Base-by-base conservation (phyloP, 2,888 invertebrate genomes). In the Aphodius sticticus region DNA sequence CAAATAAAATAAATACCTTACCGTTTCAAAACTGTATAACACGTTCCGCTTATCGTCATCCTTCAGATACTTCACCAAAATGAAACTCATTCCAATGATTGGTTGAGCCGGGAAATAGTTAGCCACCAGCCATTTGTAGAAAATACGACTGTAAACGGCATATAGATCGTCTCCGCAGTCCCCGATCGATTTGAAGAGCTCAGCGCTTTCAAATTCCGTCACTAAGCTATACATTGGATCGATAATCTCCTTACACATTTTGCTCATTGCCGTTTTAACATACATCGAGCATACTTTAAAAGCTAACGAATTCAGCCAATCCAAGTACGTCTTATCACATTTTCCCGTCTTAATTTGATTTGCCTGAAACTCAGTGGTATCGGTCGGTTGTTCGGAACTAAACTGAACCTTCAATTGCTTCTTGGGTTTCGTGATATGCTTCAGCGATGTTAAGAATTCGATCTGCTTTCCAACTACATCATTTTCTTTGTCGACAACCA, bases 71-170 rank as follows among this genome's bases (percentile, higher is more conserved):
- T 89, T 89, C 80, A 94, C 85, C 76, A 94, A 85, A 79, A 92
- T 89, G 86, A 95, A 95, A 75, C 93, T 89, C 12, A 95, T 88
- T 84, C 94, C 92, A 1, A 94, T 89, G 2, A 93, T 88, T 53
- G 91, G 86, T 82, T 91, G 91, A 69, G 91, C 90, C 16, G 91
- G 89, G 83, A 92, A 91, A 0, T 89, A 86, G 76, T 91, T 90
- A 0, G 89, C 89, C 0, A 88, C 83, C 77, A 94, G 87, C 92
- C 93, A 93, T 0, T 82, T 84, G 12, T 80, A 16, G 36, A 88
- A 83, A 35, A 87, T 80, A 76, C 86, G 83, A 69, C 83, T 79
- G 76, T 86, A 87, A 81, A 89, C 83, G 77, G 85, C 82, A 16
- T 86, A 81, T 70, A 87, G 81, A 84, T 80, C 71, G n/a, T 81